These are phyloP conservation scores for Excalfactoria chinensis DNA, from an alignment of 2,113 vertebrate genomes.

Conservation along the genomic window DNA sequence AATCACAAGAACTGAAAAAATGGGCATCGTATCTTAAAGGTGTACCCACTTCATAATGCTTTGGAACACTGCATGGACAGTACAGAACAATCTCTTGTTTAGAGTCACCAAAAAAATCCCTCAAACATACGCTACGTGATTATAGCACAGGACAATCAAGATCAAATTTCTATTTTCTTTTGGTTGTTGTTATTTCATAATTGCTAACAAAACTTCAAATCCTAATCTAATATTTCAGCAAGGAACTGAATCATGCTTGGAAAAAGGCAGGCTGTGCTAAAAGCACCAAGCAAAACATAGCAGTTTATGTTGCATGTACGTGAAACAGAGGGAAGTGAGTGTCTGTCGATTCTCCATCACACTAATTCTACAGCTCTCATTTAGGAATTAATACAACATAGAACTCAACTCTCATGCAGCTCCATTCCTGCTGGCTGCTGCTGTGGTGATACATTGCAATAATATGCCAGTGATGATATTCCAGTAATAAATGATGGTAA, in stretches of 20 bases:
- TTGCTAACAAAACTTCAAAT: neutral
- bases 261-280: neutral
- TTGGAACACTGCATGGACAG: neutral
- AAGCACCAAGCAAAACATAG: neutral
- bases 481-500: slow-evolving; percentile 69
- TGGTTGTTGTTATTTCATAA: neutral
- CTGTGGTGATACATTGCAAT: slow-evolving; percentile 67
- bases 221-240: neutral
- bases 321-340: neutral
- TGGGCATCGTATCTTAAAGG: neutral
- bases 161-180: neutral
- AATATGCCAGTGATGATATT: slow-evolving; percentile 71
- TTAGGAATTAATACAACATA: slow-evolving; percentile 56
- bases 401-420: slow-evolving; percentile 4
- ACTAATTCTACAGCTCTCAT: slow-evolving; percentile 2
- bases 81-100: neutral
- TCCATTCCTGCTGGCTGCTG: slow-evolving; percentile 56
- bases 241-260: neutral
- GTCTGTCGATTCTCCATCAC: neutral
- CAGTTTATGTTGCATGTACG: neutral
- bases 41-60: neutral
- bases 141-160: neutral
- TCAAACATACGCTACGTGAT: neutral
- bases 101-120: neutral
- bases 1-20: neutral